phyloP scores from a whole-genome alignment of 2,888 invertebrate genomes.

The Tribolium freemani region DNA sequence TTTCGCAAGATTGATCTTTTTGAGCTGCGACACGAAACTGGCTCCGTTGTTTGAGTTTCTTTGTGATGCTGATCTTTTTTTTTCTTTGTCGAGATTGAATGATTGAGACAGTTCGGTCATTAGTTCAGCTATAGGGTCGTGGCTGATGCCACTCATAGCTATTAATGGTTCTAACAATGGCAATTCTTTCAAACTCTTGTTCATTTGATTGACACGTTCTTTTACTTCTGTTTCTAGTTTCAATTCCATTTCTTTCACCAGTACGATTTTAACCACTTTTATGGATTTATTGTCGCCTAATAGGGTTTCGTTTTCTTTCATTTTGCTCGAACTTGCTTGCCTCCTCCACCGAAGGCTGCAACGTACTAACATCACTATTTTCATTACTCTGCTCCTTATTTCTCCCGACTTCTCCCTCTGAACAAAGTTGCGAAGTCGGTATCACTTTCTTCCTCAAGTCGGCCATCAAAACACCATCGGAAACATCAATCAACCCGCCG shows the following conservation, averaged over 20 bases:
- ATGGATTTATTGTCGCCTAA: conserved; percentile 63
- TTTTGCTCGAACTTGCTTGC: conserved; percentile 75
- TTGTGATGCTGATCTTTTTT: conserved; percentile 39
- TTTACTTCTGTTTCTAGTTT: conserved; percentile 88
- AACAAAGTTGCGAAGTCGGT: conserved; percentile 62
- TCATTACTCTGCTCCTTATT: conserved; percentile 62
- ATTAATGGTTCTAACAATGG: conserved; percentile 64
- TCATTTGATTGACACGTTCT: conserved; percentile 80
- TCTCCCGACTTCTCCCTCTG: conserved; percentile 60
- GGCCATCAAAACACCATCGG: conserved; percentile 61
- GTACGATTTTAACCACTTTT: conserved; percentile 69
- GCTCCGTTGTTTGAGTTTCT: conserved; percentile 34
- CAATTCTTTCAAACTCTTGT: conserved; percentile 71
- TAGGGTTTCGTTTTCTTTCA: conserved; percentile 44
- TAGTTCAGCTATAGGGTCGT: conserved; percentile 84
- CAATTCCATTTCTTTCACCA: conserved; percentile 85
- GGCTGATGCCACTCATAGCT: conserved; percentile 70
- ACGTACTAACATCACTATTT: conserved; percentile 71
- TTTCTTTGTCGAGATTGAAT: conserved; percentile 78
- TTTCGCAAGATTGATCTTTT: conserved; percentile 80
- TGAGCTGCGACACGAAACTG: conserved; percentile 77
- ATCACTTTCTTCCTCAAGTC: conserved; percentile 63
- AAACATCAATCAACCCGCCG: conserved; percentile 61
- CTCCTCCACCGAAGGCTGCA: conserved; percentile 80
- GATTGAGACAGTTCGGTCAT: conserved; percentile 89